phyloP scores from a whole-genome alignment of 2,888 invertebrate species.

The Abscondita cerata region DNA sequence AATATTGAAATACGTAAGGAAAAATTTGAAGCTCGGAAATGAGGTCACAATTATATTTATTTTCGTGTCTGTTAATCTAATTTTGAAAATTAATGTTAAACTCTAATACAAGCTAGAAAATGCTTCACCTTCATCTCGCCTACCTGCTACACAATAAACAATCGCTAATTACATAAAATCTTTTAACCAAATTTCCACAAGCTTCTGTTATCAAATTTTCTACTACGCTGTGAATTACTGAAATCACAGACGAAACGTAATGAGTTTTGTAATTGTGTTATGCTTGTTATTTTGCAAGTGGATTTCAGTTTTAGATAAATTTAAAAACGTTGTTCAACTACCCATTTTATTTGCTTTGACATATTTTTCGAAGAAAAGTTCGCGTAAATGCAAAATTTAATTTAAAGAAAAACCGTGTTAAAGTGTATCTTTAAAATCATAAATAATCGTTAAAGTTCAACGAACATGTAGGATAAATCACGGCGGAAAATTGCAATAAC shows the following conservation, averaged over 20 bases:
- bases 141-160: background rate
- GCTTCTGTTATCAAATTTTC: background rate
- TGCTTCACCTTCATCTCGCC: too few species aligned
- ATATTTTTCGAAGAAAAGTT: too few species aligned
- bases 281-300: background rate
- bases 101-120: too few species aligned
- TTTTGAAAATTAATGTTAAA: too few species aligned
- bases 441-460: constrained; percentile 30
- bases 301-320: background rate
- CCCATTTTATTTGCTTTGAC: too few species aligned
- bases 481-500: constrained; percentile 33
- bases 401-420: background rate
- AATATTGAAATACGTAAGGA: too few species aligned
- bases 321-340: background rate
- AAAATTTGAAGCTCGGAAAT: too few species aligned
- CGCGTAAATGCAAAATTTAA: background rate
- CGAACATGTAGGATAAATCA: constrained; percentile 30
- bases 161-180: background rate
- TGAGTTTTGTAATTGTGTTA: background rate
- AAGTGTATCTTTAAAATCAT: constrained; percentile 25
- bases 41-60: too few species aligned
- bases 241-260: background rate
- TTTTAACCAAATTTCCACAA: constrained; percentile 1
- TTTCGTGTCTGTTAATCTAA: too few species aligned
- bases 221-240: background rate